A percentile compares a stretch with the other conserved stretches of the same genome.
These are phyloP conservation scores for Eremobia ochroleuca DNA, from an alignment of 2,888 invertebrate species.

Conservation along the genomic window DNA sequence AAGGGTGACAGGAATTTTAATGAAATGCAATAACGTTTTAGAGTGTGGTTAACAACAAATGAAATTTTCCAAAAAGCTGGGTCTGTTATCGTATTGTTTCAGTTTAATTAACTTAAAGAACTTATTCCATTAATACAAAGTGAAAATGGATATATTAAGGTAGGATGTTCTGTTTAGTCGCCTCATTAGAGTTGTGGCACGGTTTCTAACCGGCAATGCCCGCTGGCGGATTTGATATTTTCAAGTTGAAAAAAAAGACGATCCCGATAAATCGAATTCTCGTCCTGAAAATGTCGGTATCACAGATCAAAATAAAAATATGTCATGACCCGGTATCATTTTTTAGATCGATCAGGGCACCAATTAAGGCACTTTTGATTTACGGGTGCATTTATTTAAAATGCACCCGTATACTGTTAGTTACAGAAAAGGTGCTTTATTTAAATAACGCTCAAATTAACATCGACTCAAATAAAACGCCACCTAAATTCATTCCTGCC, in stretches of 20 bases:
- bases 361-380: not conserved
- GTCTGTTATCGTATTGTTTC: constrained; percentile 44
- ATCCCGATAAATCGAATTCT: constrained; percentile 2
- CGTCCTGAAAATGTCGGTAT: not conserved
- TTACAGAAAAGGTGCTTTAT: constrained; percentile 1
- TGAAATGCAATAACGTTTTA: constrained; percentile 77
- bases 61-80: constrained; percentile 60
- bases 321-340: not conserved
- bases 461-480: constrained; percentile 20
- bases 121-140: constrained; percentile 34
- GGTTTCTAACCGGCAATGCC: not conserved
- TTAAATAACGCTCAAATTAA: not conserved
- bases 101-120: constrained; percentile 51
- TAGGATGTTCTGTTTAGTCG: constrained; percentile 2
- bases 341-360: not conserved
- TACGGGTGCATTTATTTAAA: no score
- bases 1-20: constrained; percentile 84
- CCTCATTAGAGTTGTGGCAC: constrained; percentile 14
- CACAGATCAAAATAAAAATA: not conserved
- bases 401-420: no score
- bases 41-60: constrained; percentile 64
- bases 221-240: not conserved
- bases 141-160: not conserved
- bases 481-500: constrained; percentile 30
- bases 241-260: constrained; percentile 17